A percentile compares a stretch with the other conserved stretches of the same genome.
phyloP scores from a whole-genome alignment of 2,888 invertebrate genomes.

The Microplitis deprimator region DNA sequence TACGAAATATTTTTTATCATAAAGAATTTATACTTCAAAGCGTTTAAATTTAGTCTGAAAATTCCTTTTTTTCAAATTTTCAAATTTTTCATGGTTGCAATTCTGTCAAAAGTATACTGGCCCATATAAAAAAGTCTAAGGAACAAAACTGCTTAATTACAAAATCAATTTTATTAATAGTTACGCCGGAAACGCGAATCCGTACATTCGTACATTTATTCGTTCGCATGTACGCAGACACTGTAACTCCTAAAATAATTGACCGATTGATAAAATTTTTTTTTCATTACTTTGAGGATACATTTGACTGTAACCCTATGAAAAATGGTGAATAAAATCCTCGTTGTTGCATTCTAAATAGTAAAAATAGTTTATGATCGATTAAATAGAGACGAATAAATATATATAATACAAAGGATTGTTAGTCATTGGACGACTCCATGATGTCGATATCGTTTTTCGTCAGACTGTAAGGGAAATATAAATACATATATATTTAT shows the following conservation, averaged over 20 bases:
- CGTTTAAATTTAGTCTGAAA: too few species aligned
- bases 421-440: conserved; percentile 16
- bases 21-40: neutral
- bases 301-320: neutral
- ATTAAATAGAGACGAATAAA: neutral
- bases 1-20: neutral
- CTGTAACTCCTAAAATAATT: neutral
- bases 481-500: conserved; percentile 29
- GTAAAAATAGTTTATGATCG: neutral
- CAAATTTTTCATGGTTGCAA: neutral
- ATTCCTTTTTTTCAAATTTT: neutral
- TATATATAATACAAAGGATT: conserved; percentile 14
- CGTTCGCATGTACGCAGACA: neutral
- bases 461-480: conserved; percentile 38
- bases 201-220: neutral
- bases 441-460: neutral
- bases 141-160: neutral
- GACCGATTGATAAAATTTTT: neutral
- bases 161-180: neutral
- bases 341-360: neutral
- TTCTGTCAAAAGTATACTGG: neutral
- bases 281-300: neutral
- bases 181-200: neutral
- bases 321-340: neutral
- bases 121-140: neutral